phyloP scores from a whole-genome alignment of 2,888 invertebrate species.

The Mystacides longicornis region DNA sequence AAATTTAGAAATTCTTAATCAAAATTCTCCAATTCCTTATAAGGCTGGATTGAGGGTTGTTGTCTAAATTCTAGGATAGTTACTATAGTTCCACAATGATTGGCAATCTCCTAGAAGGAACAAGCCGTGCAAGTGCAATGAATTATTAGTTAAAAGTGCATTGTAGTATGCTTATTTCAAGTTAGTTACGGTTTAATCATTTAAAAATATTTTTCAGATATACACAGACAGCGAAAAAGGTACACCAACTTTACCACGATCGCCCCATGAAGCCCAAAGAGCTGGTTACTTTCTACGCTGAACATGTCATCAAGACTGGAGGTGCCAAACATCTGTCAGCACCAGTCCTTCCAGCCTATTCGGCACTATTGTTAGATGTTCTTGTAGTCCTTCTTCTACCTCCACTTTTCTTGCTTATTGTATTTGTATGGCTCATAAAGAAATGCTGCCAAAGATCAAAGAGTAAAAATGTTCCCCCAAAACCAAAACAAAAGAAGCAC shows the following conservation, averaged over 20 bases:
- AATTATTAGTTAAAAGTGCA: too few relatives aligned
- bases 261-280: background rate
- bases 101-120: too few relatives aligned
- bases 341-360: background rate
- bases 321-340: conserved; percentile 1
- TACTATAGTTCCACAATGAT: too few relatives aligned
- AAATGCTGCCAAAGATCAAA: background rate
- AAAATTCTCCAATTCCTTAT: too few relatives aligned
- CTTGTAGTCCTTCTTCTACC: background rate
- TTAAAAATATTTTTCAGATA: conserved; percentile 5
- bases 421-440: background rate
- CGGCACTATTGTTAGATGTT: background rate
- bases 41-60: too few relatives aligned
- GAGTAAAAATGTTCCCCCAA: too few relatives aligned
- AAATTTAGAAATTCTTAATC: too few relatives aligned
- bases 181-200: too few relatives aligned
- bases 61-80: too few relatives aligned
- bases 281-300: background rate
- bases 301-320: conserved; percentile 3
- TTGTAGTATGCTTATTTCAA: too few relatives aligned
- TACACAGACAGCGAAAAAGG: background rate
- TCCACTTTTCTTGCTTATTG: background rate
- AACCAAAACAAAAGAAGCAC: background rate
- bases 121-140: too few relatives aligned
- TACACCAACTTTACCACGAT: background rate